Evolutionary conservation across 2,888 invertebrate species (phyloP).

Genomic region (Aphodius granarius): DNA sequence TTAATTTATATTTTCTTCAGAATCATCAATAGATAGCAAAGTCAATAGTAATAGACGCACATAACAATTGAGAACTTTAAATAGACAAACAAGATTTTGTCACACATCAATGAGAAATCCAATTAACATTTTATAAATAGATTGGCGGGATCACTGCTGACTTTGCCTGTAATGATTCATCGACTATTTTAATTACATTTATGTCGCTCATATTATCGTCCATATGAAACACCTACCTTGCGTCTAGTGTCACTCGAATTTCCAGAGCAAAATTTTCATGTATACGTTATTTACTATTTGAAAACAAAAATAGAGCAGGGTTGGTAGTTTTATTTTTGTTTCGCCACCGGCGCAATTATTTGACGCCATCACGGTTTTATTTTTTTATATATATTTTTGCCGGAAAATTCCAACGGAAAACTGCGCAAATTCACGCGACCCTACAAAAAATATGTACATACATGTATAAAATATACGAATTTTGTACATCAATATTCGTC

Average conservation of each 20-base stretch:
- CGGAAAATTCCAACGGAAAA: not conserved
- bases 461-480: constrained; percentile 13
- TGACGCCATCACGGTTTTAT: not conserved
- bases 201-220: constrained; percentile 4
- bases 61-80: not conserved
- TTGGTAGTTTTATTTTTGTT: constrained; percentile 38
- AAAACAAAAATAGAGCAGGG: constrained; percentile 37
- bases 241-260: constrained; percentile 31
- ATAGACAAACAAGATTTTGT: not conserved
- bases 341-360: not conserved
- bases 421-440: not conserved
- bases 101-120: not conserved
- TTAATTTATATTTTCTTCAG: too few species aligned
- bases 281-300: constrained; percentile 19
- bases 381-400: not conserved
- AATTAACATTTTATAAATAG: not conserved
- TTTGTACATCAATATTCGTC: constrained; percentile 2
- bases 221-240: constrained; percentile 32
- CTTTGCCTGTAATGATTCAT: not conserved
- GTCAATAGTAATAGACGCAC: not conserved
- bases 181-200: not conserved
- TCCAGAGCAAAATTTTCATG: constrained; percentile 37
- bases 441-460: not conserved
- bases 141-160: not conserved
- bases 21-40: too few species aligned